Percentiles rank a stretch among this genome's conserved stretches.
Conservation (phyloP, 1,140 invertebrate genomes). For the Cyclargus thomasi region DNA sequence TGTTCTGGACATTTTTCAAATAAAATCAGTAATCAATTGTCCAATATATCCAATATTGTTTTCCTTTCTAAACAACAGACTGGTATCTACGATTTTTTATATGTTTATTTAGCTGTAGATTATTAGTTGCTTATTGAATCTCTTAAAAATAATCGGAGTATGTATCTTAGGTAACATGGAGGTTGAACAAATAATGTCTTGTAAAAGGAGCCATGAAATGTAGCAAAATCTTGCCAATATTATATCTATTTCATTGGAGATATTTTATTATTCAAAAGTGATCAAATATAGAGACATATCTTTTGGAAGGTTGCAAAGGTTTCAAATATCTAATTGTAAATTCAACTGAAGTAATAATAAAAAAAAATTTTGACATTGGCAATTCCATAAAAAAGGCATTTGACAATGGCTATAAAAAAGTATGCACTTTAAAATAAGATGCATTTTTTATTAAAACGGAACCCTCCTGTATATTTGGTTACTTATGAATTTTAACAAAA, state of each 20-base stretch:
- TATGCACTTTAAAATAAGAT: too few species aligned
- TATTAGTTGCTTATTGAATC: not conserved
- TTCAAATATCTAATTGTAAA: too few species aligned
- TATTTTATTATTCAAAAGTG: not conserved
- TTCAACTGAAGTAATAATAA: too few species aligned
- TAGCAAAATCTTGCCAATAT: not conserved
- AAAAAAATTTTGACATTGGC: too few species aligned
- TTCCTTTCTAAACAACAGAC: not conserved
- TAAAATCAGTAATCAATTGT: not conserved
- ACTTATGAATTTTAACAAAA: not conserved
- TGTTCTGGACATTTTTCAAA: not conserved
- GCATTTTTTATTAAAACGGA: not conserved
- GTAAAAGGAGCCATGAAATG: not conserved
- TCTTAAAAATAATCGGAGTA: not conserved
- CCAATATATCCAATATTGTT: too few species aligned
- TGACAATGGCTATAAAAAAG: too few species aligned
- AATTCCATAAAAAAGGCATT: not conserved
- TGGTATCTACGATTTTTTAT: not conserved
- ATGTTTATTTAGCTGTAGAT: conserved; percentile 12
- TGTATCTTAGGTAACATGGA: not conserved
- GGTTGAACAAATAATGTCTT: not conserved
- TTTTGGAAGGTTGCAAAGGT: not conserved
- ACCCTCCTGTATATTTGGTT: conserved; percentile 5
- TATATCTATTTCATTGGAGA: not conserved
- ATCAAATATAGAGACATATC: not conserved